Conservation (phyloP, 2,113 vertebrate genomes). For the Peromyscus leucopus region DNA sequence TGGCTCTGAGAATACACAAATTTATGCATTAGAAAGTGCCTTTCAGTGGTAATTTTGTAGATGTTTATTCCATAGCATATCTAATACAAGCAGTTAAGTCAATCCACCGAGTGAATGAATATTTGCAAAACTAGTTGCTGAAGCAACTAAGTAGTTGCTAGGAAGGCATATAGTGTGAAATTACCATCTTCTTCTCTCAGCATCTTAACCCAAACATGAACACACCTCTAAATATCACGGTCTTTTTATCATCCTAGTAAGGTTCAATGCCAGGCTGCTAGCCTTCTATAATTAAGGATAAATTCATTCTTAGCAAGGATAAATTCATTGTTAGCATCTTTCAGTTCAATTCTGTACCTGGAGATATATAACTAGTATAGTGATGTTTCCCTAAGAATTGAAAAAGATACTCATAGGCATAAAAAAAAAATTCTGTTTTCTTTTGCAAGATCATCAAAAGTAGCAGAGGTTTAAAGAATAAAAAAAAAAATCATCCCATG, state of each 20-base stretch:
- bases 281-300: constrained; percentile 54
- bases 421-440: neutral
- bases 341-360: constrained; percentile 45
- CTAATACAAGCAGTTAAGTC: constrained; percentile 75
- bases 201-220: constrained; percentile 58
- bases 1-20: constrained; percentile 60
- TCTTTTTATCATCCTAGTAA: constrained; percentile 54
- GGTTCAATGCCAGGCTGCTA: constrained; percentile 65
- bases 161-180: constrained; percentile 64
- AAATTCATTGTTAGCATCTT: constrained; percentile 43
- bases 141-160: constrained; percentile 72
- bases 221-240: constrained; percentile 63
- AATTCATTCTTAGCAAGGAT: constrained; percentile 63
- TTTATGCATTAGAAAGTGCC: constrained; percentile 46
- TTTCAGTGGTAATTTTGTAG: constrained; percentile 51
- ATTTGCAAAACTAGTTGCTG: constrained; percentile 67
- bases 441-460: constrained; percentile 35
- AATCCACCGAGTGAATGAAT: constrained; percentile 68
- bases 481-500: constrained; percentile 25
- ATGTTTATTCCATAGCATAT: constrained; percentile 60
- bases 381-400: constrained; percentile 14
- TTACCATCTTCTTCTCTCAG: constrained; percentile 42
- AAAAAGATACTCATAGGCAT: neutral
- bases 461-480: constrained; percentile 10
- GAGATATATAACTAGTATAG: neutral